Conservation (phyloP, 2,888 invertebrate species). For the Polymixis lichenea region DNA sequence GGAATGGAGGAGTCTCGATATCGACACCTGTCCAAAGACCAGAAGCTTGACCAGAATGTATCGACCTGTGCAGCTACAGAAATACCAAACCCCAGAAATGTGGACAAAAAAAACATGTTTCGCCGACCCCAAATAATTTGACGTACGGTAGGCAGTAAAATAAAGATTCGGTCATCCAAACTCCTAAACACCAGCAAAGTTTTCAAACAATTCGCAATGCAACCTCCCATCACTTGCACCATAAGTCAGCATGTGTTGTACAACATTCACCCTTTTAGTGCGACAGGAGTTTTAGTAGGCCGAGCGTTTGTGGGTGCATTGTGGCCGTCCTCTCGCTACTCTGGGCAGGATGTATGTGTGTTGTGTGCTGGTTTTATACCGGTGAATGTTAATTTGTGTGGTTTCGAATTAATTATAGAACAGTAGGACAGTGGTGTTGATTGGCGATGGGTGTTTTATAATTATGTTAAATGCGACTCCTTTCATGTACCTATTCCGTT, state of each 20-base stretch:
- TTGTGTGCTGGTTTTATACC: not conserved
- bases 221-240: conserved; percentile 60
- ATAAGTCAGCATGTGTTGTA: conserved; percentile 58
- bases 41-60: too few relatives aligned
- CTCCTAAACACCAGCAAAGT: too few relatives aligned
- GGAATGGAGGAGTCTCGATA: too few relatives aligned
- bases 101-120: too few relatives aligned
- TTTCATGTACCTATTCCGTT: too few relatives aligned
- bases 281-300: conserved; percentile 73
- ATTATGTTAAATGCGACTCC: not conserved
- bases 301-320: conserved; percentile 65
- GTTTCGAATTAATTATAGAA: conserved; percentile 39
- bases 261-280: conserved; percentile 74
- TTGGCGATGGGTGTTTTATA: conserved; percentile 4
- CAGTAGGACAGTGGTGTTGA: not conserved
- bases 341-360: conserved; percentile 6
- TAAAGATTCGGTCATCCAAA: too few relatives aligned
- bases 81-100: too few relatives aligned
- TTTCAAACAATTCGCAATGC: not conserved
- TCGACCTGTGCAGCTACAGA: too few relatives aligned
- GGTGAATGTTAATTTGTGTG: conserved; percentile 41
- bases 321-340: conserved; percentile 47
- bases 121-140: too few relatives aligned
- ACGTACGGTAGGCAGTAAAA: too few relatives aligned
- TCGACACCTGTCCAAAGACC: too few relatives aligned